Evolutionary conservation across 1,140 invertebrate species (phyloP).

Genomic region (Trinorchestia longiramus): DNA sequence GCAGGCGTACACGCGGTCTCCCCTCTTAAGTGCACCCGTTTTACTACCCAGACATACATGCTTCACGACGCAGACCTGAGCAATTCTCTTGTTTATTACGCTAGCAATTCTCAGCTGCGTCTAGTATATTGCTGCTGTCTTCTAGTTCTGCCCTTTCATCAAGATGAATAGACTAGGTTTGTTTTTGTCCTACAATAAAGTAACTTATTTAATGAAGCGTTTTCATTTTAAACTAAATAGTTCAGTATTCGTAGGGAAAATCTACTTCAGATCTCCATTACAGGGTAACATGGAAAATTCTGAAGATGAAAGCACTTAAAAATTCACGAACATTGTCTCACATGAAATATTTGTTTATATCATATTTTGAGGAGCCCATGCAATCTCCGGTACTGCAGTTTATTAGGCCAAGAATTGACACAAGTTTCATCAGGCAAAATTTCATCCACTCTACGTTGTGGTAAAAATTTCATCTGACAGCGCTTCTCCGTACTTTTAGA

Average conservation of each 20-base stretch:
- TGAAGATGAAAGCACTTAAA: not conserved
- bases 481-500: not conserved
- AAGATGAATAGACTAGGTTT: not conserved
- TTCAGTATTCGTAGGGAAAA: not conserved
- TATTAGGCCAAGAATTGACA: not conserved
- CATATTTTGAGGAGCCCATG: too few species aligned
- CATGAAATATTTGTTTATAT: too few species aligned
- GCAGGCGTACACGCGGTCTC: not conserved
- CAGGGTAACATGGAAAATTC: not conserved
- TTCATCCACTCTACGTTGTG: not conserved
- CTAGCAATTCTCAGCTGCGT: not conserved
- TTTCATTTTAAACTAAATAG: not conserved
- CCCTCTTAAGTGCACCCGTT: not conserved
- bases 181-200: not conserved
- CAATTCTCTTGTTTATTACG: not conserved
- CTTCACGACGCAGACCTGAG: not conserved
- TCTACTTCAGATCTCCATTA: not conserved
- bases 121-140: not conserved
- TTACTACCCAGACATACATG: not conserved
- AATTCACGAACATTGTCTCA: too few species aligned
- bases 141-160: not conserved
- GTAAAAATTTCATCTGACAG: not conserved
- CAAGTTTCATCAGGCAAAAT: not conserved
- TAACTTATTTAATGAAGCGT: not conserved
- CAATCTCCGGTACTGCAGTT: not conserved